Percentiles rank a stretch among this genome's conserved stretches.
These are phyloP conservation scores for Procambarus virginalis DNA, from an alignment of 1,140 invertebrate genomes.

Conservation along the genomic window DNA sequence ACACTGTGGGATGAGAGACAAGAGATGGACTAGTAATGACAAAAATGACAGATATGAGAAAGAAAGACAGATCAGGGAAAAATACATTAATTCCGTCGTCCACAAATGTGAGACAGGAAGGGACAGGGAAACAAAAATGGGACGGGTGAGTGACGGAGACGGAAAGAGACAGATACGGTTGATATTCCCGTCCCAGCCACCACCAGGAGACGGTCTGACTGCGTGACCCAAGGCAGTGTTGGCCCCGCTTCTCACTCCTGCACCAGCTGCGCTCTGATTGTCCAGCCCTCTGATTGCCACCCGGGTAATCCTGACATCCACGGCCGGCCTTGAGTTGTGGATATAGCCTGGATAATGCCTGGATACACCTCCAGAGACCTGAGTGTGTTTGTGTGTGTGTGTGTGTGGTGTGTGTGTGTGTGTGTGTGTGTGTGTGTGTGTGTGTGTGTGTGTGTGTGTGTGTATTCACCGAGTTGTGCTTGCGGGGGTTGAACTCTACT, in stretches of 20 bases:
- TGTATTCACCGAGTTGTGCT: not conserved
- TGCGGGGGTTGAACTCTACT: too few relatives aligned
- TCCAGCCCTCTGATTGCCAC: not conserved
- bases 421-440: conserved; percentile 12
- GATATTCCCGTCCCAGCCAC: too few relatives aligned
- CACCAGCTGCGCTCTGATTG: too few relatives aligned
- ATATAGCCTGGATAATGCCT: not conserved
- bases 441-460: conserved; percentile 23
- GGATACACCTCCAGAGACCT: not conserved
- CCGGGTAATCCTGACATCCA: not conserved
- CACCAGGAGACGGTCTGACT: not conserved
- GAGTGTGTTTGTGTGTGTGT: not conserved
- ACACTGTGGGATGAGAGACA: too few relatives aligned
- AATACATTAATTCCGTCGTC: too few relatives aligned
- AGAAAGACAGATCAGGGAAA: too few relatives aligned
- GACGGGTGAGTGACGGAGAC: not conserved
- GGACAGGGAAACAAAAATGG: not conserved
- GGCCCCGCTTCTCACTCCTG: too few relatives aligned
- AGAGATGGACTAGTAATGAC: too few relatives aligned
- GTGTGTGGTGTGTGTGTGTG: conserved; percentile 18
- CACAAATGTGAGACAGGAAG: not conserved
- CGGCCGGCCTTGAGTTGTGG: not conserved
- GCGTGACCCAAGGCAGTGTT: too few relatives aligned
- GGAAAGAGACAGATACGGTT: not conserved
- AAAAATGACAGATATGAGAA: too few relatives aligned